phyloP scores from a whole-genome alignment of 2,113 vertebrate genomes.

The Coreoperca whiteheadi region DNA sequence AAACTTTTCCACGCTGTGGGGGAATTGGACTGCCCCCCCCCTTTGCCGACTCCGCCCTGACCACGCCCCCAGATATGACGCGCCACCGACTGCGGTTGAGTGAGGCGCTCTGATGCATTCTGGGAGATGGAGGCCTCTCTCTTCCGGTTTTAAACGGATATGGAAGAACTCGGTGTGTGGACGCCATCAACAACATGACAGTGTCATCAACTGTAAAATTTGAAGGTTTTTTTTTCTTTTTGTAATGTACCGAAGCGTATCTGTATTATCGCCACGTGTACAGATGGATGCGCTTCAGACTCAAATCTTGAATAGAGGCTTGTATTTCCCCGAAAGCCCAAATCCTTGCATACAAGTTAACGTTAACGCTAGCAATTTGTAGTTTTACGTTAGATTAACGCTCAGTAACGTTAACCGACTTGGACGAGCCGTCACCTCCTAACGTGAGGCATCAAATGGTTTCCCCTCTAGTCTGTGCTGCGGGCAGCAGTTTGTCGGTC shows the following conservation, averaged over 20 bases:
- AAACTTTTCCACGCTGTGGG: too few species aligned
- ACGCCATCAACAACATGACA: constrained; percentile 42
- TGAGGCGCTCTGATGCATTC: constrained; percentile 22
- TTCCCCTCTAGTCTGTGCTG: neutral
- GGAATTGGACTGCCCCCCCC: too few species aligned
- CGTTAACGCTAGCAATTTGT: too few species aligned
- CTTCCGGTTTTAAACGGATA: constrained; percentile 67
- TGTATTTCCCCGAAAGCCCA: too few species aligned
- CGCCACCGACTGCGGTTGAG: neutral
- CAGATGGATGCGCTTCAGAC: neutral
- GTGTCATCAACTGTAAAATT: constrained; percentile 1
- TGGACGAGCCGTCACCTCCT: neutral
- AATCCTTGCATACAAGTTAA: neutral
- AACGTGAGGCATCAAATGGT: neutral
- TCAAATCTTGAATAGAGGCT: neutral
- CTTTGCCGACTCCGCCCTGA: too few species aligned
- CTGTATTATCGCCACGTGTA: accelerated
- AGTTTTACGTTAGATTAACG: too few species aligned
- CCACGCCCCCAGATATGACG: too few species aligned
- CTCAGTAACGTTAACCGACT: neutral
- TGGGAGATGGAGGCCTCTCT: constrained; percentile 49
- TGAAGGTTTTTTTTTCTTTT: neutral
- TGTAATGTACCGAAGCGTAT: neutral
- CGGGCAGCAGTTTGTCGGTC: neutral
- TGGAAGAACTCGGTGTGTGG: neutral